Evolutionary conservation across 2,797 vertebrate species (phyloP).

Genomic region (Psittacula echo): DNA sequence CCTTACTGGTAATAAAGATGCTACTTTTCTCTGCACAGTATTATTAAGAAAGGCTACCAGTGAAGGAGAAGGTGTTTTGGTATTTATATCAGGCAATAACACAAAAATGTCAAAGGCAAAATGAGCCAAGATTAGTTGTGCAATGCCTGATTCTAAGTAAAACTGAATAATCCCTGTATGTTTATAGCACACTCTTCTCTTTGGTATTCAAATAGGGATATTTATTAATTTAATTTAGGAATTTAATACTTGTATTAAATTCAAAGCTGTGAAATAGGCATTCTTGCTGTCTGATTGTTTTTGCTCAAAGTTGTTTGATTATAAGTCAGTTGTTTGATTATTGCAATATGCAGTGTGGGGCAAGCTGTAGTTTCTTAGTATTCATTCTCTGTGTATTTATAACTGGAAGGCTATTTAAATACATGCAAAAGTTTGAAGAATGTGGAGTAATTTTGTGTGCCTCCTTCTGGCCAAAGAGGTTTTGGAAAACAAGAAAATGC

Average conservation of each 20-base stretch:
- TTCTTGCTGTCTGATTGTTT: constrained; percentile 20
- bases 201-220: neutral
- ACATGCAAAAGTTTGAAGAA: neutral
- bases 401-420: constrained; percentile 24
- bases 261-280: neutral
- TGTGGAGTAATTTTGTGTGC: neutral
- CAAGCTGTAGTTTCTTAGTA: neutral
- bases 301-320: constrained; percentile 5
- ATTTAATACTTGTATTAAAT: neutral
- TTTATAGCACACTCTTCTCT: constrained; percentile 26
- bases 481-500: neutral
- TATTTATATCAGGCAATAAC: neutral
- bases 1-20: neutral
- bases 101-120: neutral
- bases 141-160: neutral
- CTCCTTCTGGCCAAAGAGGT: neutral
- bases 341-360: neutral
- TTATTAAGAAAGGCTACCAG: neutral
- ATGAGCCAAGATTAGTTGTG: neutral
- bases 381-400: constrained; percentile 24
- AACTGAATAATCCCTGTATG: neutral
- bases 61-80: neutral
- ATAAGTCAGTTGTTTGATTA: constrained; percentile 2
- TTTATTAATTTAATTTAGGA: neutral
- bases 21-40: neutral